Evolutionary conservation across 2,888 invertebrate species (phyloP).

Genomic region (Caenorhabditis zanzibari): DNA sequence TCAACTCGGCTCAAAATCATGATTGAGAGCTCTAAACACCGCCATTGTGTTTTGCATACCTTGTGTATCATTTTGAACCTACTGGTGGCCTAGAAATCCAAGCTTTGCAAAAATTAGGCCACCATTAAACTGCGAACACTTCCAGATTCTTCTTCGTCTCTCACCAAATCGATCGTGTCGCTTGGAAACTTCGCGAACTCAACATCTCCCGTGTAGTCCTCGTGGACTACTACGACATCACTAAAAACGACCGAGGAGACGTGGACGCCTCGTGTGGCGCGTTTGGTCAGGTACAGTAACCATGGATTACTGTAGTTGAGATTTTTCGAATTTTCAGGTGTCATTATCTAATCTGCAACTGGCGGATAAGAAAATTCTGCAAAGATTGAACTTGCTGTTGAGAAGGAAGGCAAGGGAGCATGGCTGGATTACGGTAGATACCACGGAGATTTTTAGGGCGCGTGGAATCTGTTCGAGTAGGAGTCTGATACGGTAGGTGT

Average conservation of each 20-base stretch:
- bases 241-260: constrained; percentile 76
- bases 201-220: constrained; percentile 68
- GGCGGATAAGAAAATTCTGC: constrained; percentile 73
- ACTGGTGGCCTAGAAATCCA: neutral
- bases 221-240: constrained; percentile 78
- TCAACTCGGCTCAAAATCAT: neutral
- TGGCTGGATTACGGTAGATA: constrained; percentile 75
- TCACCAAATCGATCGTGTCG: constrained; percentile 73
- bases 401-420: constrained; percentile 64
- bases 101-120: neutral
- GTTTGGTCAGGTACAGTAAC: constrained; percentile 66
- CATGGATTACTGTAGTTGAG: neutral
- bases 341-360: constrained; percentile 65
- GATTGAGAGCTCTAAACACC: no score
- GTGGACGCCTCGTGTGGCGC: constrained; percentile 76
- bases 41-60: no score
- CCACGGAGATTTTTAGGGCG: constrained; percentile 68
- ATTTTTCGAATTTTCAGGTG: constrained; percentile 48
- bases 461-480: constrained; percentile 77
- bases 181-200: constrained; percentile 52
- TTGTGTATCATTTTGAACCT: neutral
- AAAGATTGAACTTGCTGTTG: constrained; percentile 72
- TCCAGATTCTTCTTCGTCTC: constrained; percentile 73
- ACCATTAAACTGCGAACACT: no score
- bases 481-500: constrained; percentile 72